Conservation (phyloP, 2,888 invertebrate genomes). For the Heteromurus nitidus region DNA sequence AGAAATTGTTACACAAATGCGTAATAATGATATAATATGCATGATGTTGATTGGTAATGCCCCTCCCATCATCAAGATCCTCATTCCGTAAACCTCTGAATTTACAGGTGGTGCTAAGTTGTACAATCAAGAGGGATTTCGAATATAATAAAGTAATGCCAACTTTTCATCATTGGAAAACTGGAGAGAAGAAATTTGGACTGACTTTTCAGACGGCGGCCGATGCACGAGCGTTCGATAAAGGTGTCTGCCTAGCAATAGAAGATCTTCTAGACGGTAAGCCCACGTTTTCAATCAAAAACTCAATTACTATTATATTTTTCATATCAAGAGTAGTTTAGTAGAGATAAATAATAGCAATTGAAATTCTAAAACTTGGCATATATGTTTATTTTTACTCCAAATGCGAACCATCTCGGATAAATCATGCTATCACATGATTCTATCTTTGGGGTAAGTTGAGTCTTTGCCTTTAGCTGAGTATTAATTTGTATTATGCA, state of each 20-base stretch:
- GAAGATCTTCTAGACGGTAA: slow-evolving; percentile 94
- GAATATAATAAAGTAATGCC: slow-evolving; percentile 99
- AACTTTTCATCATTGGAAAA: slow-evolving; percentile 98
- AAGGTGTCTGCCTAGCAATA: slow-evolving; percentile 91
- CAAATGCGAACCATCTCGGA: slow-evolving; percentile 36
- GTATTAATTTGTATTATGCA: no score
- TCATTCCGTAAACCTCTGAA: neutral
- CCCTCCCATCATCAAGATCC: neutral
- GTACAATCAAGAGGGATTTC: slow-evolving; percentile 95
- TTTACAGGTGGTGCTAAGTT: slow-evolving; percentile 90
- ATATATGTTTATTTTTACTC: neutral
- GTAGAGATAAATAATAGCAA: no score
- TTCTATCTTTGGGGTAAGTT: slow-evolving; percentile 49
- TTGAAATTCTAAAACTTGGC: neutral
- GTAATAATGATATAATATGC: neutral
- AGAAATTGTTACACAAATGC: slow-evolving; percentile 75
- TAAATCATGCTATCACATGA: slow-evolving; percentile 23
- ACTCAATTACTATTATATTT: no score
- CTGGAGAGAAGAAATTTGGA: slow-evolving; percentile 95
- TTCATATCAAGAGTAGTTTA: no score
- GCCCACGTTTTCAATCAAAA: no score
- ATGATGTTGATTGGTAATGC: neutral
- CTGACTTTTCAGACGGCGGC: slow-evolving; percentile 97
- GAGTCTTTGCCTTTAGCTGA: no score
- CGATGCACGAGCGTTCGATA: slow-evolving; percentile 92